Base-by-base conservation (phyloP, 2,797 vertebrate genomes). In the Pangasius djambal region DNA sequence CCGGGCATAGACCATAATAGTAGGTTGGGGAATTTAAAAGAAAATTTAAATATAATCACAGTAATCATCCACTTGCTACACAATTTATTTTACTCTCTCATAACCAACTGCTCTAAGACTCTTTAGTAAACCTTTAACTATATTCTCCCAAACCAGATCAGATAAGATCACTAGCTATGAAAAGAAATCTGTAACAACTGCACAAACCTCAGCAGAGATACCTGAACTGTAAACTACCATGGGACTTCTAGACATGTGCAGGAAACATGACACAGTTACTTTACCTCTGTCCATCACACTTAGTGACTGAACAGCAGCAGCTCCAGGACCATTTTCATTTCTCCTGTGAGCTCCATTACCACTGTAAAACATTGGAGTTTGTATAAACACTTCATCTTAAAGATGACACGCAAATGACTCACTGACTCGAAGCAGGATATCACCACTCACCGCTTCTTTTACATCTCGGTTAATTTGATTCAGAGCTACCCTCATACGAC, bases 301-400 rank as follows among this genome's bases (percentile, higher is more conserved):
- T 15, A 78, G 15, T 78, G 75, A 55, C 48, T 52, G 48, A 78
- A 78, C 48, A 55, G 48, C 75, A 78, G 75, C 48, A 52, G 75
- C 48, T 52, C 75, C 6, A 50, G 28, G 1, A 52, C 7, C 25
- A 50, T 78, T 78, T 78, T 50, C 74, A 50, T 5, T n/a, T 78
- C 25, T 52, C 48, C 10, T n/a, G 25, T 31, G 28, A 78, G 28
- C 48, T 78, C 28, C 75, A 52, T n/a, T 78, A 77, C 28, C 75
- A 78, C 37, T 44, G 37, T 34, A 74, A 25, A 40, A 34, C 25
- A 50, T 4, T 50, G 48, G 10, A n/a, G 6, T 50, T n/a, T 50
- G 74, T n/a, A 77, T 28, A 50, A 52, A 52, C 37, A 52, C 4
- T 1, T 78, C 28, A n/a, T 78, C 28, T 31, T 55, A 16, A 78